Evolutionary conservation across 2,113 vertebrate species (phyloP).

Genomic region (Nannospalax galili): DNA sequence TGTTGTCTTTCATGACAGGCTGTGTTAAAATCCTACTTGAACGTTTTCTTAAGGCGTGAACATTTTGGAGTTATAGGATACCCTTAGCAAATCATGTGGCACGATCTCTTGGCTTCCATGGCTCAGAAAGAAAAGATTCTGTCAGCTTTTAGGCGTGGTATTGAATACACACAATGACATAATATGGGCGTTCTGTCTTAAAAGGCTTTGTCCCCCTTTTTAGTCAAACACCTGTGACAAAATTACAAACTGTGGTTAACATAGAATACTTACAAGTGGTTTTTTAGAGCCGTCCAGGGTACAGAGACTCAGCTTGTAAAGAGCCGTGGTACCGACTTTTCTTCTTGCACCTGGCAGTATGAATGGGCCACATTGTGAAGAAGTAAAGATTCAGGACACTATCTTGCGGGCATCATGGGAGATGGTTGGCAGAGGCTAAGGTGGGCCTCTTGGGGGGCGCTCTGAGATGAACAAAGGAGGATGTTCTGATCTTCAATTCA

Average conservation of each 20-base stretch:
- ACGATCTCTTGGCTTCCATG: neutral
- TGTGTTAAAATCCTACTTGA: conserved; percentile 61
- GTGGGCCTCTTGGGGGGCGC: neutral
- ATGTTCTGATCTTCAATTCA: neutral
- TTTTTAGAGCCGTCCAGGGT: conserved; percentile 19
- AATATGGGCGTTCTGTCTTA: neutral
- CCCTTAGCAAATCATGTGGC: neutral
- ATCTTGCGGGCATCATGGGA: neutral
- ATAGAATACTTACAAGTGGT: conserved; percentile 54
- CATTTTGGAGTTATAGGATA: neutral
- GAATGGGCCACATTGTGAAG: neutral
- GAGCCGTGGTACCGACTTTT: neutral
- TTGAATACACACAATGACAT: neutral
- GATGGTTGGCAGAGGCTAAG: neutral
- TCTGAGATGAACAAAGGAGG: neutral
- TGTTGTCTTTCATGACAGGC: conserved; percentile 65
- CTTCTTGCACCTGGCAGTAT: neutral
- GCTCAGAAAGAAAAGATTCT: neutral
- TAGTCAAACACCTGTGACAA: conserved; percentile 72
- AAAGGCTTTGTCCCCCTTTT: conserved; percentile 70
- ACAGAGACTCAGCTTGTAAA: conserved; percentile 30
- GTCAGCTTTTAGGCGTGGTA: neutral
- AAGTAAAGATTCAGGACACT: neutral
- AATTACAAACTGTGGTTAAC: conserved; percentile 65
- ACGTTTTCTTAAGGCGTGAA: neutral